phyloP scores from a whole-genome alignment of 1,140 invertebrate genomes.

The Ceratosolen fusciceps region DNA sequence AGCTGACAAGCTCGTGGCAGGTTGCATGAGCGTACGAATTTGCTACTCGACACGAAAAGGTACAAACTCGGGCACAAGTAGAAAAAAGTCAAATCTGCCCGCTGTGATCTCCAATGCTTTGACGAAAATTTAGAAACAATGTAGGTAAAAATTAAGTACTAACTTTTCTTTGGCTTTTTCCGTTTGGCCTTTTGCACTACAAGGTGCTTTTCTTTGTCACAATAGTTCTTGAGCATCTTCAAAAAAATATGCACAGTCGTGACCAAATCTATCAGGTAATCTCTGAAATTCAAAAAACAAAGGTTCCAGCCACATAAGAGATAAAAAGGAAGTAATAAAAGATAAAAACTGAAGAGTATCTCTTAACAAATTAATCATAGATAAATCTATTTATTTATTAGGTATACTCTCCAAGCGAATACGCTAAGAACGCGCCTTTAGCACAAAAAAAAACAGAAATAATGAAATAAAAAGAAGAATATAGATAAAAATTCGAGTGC shows the following conservation, averaged over 20 bases:
- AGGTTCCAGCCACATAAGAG: not conserved
- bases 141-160: constrained; percentile 48
- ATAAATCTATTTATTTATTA: constrained; percentile 48
- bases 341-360: constrained; percentile 21
- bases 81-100: not conserved
- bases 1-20: not conserved
- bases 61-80: not conserved
- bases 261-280: constrained; percentile 88
- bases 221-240: constrained; percentile 90
- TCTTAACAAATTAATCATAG: constrained; percentile 27
- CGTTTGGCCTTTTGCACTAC: constrained; percentile 77
- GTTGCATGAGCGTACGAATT: not conserved
- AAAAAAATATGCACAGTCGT: constrained; percentile 93
- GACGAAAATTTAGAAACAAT: not conserved
- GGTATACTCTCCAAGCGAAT: not conserved
- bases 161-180: constrained; percentile 72
- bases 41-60: not conserved
- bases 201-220: constrained; percentile 77
- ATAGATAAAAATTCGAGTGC: constrained; percentile 30
- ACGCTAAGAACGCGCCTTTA: constrained; percentile 6
- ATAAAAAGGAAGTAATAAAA: constrained; percentile 29
- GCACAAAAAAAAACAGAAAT: constrained; percentile 5
- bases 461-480: not conserved
- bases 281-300: constrained; percentile 68
- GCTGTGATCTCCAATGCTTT: not conserved